Evolutionary conservation across 2,113 vertebrate genomes (phyloP).

Genomic region (Brachionichthys hirsutus): DNA sequence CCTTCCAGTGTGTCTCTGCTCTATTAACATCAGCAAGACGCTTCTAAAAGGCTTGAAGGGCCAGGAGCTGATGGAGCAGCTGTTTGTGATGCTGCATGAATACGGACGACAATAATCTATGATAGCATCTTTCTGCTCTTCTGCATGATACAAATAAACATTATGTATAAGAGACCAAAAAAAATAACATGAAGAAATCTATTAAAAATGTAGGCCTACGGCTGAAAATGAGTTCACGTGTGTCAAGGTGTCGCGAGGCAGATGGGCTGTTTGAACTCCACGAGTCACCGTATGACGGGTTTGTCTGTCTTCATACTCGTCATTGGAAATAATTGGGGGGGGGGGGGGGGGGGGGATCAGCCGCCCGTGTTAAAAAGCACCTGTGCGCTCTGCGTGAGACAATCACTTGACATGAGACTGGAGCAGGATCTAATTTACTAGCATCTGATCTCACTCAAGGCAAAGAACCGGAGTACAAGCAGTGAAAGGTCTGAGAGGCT

Average conservation of each 20-base stretch:
- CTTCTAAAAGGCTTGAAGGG: constrained; percentile 34
- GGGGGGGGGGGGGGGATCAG: constrained; percentile 21
- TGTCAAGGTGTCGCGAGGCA: not conserved
- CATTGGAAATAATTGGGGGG: constrained; percentile 29
- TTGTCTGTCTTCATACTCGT: constrained; percentile 20
- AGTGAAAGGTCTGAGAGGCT: constrained; percentile 9
- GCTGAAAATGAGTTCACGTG: no score
- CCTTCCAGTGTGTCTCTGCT: constrained; percentile 45
- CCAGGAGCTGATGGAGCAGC: constrained; percentile 38
- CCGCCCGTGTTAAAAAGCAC: not conserved
- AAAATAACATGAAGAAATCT: no score
- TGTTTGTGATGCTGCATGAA: constrained; percentile 36
- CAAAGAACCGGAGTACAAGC: no score
- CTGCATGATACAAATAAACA: constrained; percentile 24
- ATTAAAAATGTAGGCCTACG: not conserved
- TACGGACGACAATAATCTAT: constrained; percentile 38
- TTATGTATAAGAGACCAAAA: not conserved
- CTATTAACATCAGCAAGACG: constrained; percentile 47
- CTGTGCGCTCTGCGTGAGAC: constrained; percentile 14
- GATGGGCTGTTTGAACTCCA: constrained; percentile 7
- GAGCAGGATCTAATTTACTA: constrained; percentile 38
- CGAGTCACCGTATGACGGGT: constrained; percentile 1
- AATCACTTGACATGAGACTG: constrained; percentile 22
- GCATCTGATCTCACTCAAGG: constrained; percentile 31
- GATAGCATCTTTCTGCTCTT: constrained; percentile 8